Conservation (phyloP, 1,140 invertebrate genomes). For the Lordiphosa mommai region DNA sequence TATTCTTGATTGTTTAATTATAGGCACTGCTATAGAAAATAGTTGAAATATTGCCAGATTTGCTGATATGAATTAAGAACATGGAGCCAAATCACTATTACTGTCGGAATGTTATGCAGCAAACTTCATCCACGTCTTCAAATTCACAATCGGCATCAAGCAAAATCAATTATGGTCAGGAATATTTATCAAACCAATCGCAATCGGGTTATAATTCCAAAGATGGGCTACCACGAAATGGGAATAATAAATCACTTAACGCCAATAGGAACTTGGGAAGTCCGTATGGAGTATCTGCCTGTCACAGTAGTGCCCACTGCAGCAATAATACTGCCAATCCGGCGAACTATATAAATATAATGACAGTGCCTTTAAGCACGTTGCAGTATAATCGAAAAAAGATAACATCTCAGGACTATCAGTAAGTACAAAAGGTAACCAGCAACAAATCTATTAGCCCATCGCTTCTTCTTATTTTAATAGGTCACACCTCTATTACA, state of each 20-base stretch:
- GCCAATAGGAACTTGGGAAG: conserved; percentile 33
- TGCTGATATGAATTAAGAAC: conserved; percentile 25
- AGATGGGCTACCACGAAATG: conserved; percentile 37
- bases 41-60: background rate
- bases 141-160: conserved; percentile 41
- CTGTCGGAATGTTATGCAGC: conserved; percentile 55
- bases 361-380: conserved; percentile 69
- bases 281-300: conserved; percentile 32
- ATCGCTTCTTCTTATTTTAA: background rate
- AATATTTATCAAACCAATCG: conserved; percentile 39
- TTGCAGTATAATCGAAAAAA: conserved; percentile 77
- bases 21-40: background rate
- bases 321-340: conserved; percentile 43
- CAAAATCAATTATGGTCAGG: conserved; percentile 55
- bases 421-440: conserved; percentile 47
- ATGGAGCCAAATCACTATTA: conserved; percentile 75
- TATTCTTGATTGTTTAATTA: background rate
- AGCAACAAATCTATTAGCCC: background rate
- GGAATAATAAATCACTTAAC: conserved; percentile 31
- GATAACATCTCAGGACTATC: conserved; percentile 68
- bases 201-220: conserved; percentile 42
- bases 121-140: conserved; percentile 37
- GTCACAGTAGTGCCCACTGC: conserved; percentile 50
- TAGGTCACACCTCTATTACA: conserved; percentile 73
- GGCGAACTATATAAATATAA: conserved; percentile 75